A percentile compares a stretch with the other conserved stretches of the same genome.
Conservation (phyloP, 2,888 invertebrate species). For the Torymus auratus region DNA sequence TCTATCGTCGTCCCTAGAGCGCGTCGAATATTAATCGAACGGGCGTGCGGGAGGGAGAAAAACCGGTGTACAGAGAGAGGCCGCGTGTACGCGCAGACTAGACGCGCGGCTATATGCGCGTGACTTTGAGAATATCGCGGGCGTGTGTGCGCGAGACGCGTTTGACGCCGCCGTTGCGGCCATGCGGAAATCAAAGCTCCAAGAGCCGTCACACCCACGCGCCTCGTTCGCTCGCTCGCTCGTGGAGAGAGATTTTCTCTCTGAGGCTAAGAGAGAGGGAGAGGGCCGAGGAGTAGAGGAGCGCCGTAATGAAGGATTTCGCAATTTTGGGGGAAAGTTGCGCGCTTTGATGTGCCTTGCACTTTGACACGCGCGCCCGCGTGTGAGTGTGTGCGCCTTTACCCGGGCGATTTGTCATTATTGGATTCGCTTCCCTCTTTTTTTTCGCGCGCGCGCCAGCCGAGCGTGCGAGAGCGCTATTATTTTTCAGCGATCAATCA, state of each 20-base stretch:
- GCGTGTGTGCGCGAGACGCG: slow-evolving; percentile 15
- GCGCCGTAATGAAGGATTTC: slow-evolving; percentile 53
- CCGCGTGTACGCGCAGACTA: not conserved
- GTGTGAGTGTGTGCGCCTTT: not conserved
- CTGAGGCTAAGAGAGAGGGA: not conserved
- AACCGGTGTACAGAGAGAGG: not conserved
- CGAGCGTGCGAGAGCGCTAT: too few species aligned
- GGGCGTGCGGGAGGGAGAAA: not conserved
- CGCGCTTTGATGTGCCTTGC: slow-evolving; percentile 36
- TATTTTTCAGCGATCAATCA: slow-evolving; percentile 18
- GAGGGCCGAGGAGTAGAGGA: not conserved
- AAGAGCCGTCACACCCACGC: slow-evolving; percentile 53
- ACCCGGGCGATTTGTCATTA: slow-evolving; percentile 44
- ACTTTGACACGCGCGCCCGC: not conserved
- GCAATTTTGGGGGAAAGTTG: slow-evolving; percentile 51
- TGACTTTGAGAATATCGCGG: slow-evolving; percentile 9
- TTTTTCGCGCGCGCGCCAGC: not conserved
- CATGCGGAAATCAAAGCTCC: slow-evolving; percentile 51
- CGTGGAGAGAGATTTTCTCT: not conserved
- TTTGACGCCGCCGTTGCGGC: slow-evolving; percentile 41
- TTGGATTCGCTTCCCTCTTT: slow-evolving; percentile 34
- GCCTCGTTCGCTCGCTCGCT: not conserved
- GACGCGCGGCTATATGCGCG: not conserved
- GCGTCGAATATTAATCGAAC: slow-evolving; percentile 45
- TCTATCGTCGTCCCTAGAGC: not conserved